Base-by-base conservation (phyloP, 1,140 invertebrate species). In the Eubasilissa regina region DNA sequence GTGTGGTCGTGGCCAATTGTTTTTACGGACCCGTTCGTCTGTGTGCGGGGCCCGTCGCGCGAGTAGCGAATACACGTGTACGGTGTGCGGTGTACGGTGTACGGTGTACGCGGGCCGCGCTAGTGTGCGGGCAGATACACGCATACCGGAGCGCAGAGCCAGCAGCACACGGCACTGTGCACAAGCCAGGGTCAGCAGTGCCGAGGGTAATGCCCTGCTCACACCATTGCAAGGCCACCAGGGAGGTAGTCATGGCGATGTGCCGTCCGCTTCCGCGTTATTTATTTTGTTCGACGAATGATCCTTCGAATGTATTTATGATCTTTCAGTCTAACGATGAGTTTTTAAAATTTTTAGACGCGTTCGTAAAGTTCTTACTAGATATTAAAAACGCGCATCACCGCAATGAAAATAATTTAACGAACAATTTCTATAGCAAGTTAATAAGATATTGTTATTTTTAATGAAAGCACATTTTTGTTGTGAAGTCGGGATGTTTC, bases 161-260 rank as follows among this genome's bases (percentile, higher is more conserved):
- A 45, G 35, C 64, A 68, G 78, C 76, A 78, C 75, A 79, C 72
- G 76, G 78, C 76, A 58, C 70, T 77, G 78, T 83, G 81, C 81
- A 80, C 75, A 78, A 72, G 81, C 79, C 81, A 83, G 81, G 81
- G 81, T 83, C 81, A 83, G 81, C 81, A 73, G 70, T 60, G 78
- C 56, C 81, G 81, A 64, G 81, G 79, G 75, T 83, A 83, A 80
- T 83, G 81, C 81, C 81, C 81, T 56, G 81, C 81, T 75, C 81
- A 78, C 76, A 80, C 76, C 77, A 77, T 56, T 83, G 81, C 79
- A 83, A 83, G 81, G 81, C 81, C 81, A 83, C 81, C 81, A 83
- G 81, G 81, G 81, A 76, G 58, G 81, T 80, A 83, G 81, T 56
- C 81, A 66, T 60, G 56, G 79, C 72, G 68, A 56, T 74, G 66